phyloP scores from a whole-genome alignment of 2,797 vertebrate species.

The Acanthiza pusilla region DNA sequence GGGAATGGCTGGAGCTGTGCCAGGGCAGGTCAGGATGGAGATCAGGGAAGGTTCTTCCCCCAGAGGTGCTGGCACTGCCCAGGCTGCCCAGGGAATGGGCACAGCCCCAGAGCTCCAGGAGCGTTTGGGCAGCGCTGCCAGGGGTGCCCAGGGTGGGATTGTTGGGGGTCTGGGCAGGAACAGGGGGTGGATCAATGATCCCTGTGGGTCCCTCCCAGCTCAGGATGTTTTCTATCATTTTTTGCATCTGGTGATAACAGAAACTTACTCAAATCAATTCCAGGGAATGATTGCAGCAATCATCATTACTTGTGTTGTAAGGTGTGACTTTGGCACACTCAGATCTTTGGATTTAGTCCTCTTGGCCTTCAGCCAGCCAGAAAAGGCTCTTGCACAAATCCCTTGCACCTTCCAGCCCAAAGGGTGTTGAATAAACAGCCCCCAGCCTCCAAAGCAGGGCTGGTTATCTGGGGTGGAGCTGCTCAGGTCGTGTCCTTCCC shows the following conservation, averaged over 20 bases:
- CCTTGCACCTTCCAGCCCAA: not conserved
- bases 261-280: not conserved
- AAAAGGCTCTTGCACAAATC: not conserved
- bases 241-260: not conserved
- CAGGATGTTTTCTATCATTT: not conserved
- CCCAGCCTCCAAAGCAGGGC: accelerated
- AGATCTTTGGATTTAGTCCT: not conserved
- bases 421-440: not conserved
- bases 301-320: accelerated
- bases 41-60: accelerated
- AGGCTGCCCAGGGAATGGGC: not conserved
- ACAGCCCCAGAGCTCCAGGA: not conserved
- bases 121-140: accelerated
- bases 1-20: accelerated
- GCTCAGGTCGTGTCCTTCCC: accelerated
- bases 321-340: not conserved
- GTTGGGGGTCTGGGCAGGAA: not conserved
- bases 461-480: not conserved
- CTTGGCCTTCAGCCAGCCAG: not conserved
- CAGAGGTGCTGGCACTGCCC: not conserved
- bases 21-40: accelerated
- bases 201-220: not conserved
- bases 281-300: not conserved
- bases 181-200: accelerated
- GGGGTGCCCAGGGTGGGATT: not conserved